Evolutionary conservation across 2,888 invertebrate genomes (phyloP), one percentile per base, ranked within the genome.

Genomic region (Tachina grossa): DNA sequence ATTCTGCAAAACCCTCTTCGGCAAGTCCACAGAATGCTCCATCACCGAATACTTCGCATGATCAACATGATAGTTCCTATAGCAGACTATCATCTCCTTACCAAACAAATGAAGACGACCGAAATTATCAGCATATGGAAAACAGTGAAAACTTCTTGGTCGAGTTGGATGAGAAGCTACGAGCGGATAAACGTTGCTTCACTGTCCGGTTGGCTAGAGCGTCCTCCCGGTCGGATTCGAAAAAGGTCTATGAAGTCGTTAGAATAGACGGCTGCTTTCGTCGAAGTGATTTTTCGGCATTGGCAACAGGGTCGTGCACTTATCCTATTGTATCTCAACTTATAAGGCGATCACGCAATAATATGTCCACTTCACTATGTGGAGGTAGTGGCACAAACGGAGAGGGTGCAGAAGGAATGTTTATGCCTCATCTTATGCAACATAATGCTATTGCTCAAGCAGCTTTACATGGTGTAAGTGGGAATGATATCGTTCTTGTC

Each of bases 181-280:
- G 90, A 89, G 93, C 93, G 87, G 93, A 94, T 89, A 93, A 94
- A 88, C 93, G 95, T 89, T 92, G 94, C 88, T 94, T 95, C 91
- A 90, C 94, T 86, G 92, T 95, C 86, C 92, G 95, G 71, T 91
- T 96, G 82, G 94, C 95, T 89, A 94, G 96, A 88, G 95, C 96
- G 2, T 95, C 96, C 53, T 95, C 96, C 13, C 94, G 96, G 39
- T 95, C 95, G 47, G 96, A 96, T 89, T 94, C 95, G 41, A 94
- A 95, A 11, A 90, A 91, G 13, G 94, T 95, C 75, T 96, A 95
- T 93, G 96, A 96, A 90, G 92, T 94, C 61, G 95, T 96, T 79
- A 94, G 95, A 88, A 93, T 96, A 87, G 95, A 95, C 93, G 96
- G 96, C 6, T 93, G 94, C 87, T 93, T 95, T 87, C 93, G 95